Percentiles rank a stretch among this genome's conserved stretches.
Conservation (phyloP, 2,797 vertebrate species). For the Petrocephalus schoutedeni region DNA sequence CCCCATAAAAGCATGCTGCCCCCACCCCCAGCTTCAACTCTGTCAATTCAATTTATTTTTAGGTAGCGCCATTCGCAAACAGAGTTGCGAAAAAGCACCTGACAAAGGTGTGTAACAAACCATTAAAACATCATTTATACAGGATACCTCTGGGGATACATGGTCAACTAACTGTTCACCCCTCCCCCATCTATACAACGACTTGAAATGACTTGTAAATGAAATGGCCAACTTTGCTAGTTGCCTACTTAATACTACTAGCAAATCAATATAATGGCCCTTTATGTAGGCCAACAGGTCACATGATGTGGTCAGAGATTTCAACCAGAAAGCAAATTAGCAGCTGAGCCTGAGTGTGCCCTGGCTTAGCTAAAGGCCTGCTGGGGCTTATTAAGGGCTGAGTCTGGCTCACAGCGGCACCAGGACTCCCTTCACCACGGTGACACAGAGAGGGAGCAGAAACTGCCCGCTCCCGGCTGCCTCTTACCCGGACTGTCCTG, state of each 20-base stretch:
- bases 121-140: not conserved
- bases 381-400: not conserved
- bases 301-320: not conserved
- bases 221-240: not conserved
- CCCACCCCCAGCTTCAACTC: not conserved
- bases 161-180: not conserved
- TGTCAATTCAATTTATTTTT: not conserved
- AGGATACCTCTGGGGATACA: not conserved
- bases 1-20: not conserved
- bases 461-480: not conserved
- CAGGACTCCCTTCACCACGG: not conserved
- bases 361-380: not conserved
- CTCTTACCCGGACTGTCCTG: slow-evolving; percentile 81
- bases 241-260: not conserved
- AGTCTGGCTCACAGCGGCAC: not conserved
- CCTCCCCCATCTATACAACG: not conserved
- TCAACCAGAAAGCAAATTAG: not conserved
- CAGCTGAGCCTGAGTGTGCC: not conserved
- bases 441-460: not conserved
- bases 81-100: not conserved
- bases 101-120: not conserved
- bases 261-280: not conserved
- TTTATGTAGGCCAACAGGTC: not conserved
- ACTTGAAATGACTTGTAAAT: not conserved
- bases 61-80: not conserved